These are phyloP conservation scores for Styela clava DNA, from an alignment of 23 tunicate genomes.

Conservation along the genomic window DNA sequence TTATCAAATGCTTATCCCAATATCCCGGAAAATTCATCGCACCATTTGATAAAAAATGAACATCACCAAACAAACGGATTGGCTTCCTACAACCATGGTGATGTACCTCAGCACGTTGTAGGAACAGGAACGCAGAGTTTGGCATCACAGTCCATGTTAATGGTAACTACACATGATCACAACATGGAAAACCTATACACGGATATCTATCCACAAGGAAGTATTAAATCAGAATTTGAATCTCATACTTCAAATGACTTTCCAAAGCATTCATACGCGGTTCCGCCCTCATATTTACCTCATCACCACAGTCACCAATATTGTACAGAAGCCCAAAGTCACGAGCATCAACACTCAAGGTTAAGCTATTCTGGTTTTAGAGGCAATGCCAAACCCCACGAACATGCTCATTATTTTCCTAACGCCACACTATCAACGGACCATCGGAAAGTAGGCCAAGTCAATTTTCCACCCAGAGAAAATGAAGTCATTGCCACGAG, in stretches of 20 bases:
- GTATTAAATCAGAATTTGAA: conserved; percentile 9
- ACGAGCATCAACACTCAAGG: background rate
- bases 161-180: conserved; percentile 28
- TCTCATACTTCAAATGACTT: background rate
- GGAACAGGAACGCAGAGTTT: background rate
- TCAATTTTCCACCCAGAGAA: background rate
- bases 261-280: conserved; percentile 2
- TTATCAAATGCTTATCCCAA: conserved; percentile 13
- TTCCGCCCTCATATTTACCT: conserved; percentile 1
- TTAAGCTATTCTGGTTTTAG: background rate
- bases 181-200: conserved; percentile 19
- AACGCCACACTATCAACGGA: background rate
- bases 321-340: background rate
- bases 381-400: background rate
- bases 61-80: background rate
- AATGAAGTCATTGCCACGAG: background rate
- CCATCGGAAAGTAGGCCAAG: background rate
- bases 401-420: background rate
- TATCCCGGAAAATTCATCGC: background rate
- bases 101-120: background rate
- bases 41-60: background rate
- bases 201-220: conserved; percentile 1
- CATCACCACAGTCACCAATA: conserved; percentile 10
- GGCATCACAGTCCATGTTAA: conserved; percentile 13
- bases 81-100: background rate